Evolutionary conservation across 2,113 vertebrate genomes (phyloP).

Genomic region (Manacus vitellinus): DNA sequence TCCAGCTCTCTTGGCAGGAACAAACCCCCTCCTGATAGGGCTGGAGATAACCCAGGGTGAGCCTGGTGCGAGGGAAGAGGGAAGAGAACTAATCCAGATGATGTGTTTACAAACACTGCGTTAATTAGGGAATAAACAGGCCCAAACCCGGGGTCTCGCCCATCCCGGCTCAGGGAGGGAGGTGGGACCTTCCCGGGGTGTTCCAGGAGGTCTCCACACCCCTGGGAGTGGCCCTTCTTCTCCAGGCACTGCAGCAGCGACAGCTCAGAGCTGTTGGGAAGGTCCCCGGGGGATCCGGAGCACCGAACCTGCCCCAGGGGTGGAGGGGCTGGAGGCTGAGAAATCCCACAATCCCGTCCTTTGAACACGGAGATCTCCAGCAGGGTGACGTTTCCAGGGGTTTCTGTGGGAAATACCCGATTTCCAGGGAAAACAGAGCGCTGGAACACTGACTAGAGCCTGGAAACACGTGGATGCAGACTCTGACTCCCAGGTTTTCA

Average conservation of each 20-base stretch:
- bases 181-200: neutral
- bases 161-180: rapidly evolving
- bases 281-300: neutral
- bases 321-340: neutral
- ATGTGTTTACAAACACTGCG: no score
- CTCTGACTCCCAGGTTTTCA: neutral
- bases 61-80: neutral
- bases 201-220: neutral
- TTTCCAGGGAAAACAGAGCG: neutral
- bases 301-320: rapidly evolving
- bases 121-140: neutral
- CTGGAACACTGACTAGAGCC: neutral
- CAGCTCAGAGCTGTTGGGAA: rapidly evolving
- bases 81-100: neutral
- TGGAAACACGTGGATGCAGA: neutral
- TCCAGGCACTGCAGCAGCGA: neutral
- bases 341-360: neutral
- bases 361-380: rapidly evolving
- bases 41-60: neutral
- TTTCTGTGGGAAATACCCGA: neutral
- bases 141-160: neutral
- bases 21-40: neutral
- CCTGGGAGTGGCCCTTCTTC: neutral
- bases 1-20: neutral
- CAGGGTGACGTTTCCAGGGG: rapidly evolving